phyloP scores from a whole-genome alignment of 2,888 invertebrate species.

The Acanthosoma haemorrhoidale region DNA sequence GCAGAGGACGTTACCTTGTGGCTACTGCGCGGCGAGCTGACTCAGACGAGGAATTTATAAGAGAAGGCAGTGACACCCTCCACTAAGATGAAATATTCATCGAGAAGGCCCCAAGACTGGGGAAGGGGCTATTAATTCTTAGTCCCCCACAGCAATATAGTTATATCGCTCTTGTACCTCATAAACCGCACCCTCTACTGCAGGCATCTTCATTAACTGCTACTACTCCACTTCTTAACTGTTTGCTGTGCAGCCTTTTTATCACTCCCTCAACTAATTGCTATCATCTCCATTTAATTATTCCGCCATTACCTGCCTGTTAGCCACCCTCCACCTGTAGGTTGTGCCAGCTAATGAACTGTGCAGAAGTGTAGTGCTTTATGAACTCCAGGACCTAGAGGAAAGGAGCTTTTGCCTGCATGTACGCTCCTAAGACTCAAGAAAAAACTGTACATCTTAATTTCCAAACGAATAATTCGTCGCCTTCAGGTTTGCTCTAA shows the following conservation, averaged over 20 bases:
- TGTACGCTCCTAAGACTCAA: no score
- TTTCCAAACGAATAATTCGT: no score
- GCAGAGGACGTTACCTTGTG: no score
- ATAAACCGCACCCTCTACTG: background rate
- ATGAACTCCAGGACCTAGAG: no score
- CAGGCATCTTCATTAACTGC: background rate
- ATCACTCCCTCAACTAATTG: background rate
- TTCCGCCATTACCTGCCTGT: background rate
- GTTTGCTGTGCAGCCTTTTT: no score
- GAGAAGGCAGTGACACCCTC: background rate
- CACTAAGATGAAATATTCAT: constrained; percentile 1
- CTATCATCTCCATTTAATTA: background rate
- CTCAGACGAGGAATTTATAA: background rate
- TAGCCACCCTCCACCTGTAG: background rate
- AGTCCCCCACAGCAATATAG: background rate
- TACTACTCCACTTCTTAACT: background rate
- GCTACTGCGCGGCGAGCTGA: background rate
- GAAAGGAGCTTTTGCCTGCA: no score
- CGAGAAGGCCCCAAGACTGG: no score
- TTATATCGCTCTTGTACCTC: constrained; percentile 3
- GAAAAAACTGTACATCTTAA: no score
- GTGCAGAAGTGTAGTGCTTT: no score
- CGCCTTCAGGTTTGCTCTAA: no score
- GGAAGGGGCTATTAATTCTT: no score
- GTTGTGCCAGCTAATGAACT: background rate